A percentile compares a stretch with the other conserved stretches of the same genome.
These are phyloP conservation scores for Carduelis carduelis DNA, from an alignment of 2,797 vertebrate genomes.

Conservation along the genomic window DNA sequence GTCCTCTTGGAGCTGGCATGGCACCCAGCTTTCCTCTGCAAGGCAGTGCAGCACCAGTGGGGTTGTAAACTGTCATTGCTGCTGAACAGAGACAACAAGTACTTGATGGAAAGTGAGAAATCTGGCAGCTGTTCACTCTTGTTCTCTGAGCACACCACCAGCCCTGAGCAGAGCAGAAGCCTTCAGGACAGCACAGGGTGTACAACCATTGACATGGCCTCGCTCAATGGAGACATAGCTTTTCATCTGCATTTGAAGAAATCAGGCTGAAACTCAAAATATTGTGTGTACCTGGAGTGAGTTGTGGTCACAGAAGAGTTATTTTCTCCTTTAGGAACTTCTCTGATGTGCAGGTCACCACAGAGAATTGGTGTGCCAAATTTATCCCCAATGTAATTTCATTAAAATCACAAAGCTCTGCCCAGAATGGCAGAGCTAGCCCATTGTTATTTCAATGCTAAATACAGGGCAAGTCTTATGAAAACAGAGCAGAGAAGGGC, in stretches of 20 bases:
- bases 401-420: neutral
- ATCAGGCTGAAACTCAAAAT: neutral
- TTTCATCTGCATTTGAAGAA: neutral
- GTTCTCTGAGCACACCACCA: neutral
- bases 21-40: neutral
- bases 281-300: neutral
- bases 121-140: neutral
- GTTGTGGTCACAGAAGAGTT: neutral
- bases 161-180: neutral
- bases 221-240: neutral
- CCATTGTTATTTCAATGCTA: neutral
- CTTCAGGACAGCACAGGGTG: neutral
- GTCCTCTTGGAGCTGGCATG: neutral
- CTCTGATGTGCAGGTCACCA: neutral
- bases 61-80: neutral
- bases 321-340: neutral
- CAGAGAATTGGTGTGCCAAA: neutral
- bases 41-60: neutral
- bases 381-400: neutral
- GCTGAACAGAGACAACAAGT: neutral
- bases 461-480: neutral
- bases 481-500: slow-evolving; percentile 22
- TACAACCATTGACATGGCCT: neutral
- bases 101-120: neutral
- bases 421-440: neutral